Base-by-base conservation (phyloP, 2,113 vertebrate genomes). In the Neodon shergylaensis region DNA sequence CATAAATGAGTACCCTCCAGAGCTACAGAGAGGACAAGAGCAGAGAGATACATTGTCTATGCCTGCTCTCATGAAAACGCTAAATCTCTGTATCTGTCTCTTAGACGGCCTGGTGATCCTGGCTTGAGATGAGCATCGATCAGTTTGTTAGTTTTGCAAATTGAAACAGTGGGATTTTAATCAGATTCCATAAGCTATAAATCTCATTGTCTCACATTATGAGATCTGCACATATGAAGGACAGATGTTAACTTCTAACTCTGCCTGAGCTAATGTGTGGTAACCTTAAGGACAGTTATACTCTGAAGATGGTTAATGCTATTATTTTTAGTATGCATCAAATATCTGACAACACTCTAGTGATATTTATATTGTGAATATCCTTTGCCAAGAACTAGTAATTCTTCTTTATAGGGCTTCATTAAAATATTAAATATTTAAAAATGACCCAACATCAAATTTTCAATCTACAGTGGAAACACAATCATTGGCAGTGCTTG, bases 21-120 rank as follows among this genome's bases (percentile, higher is more conserved):
- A 98, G 98, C 98, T 98, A 98, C 97, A 96, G 98, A 98, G 94
- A 95, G 97, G 98, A 99, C 98, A 97, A 98, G 97, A 98, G 94
- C 98, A 63, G 85, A 58, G 85, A 58, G 87, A 68, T 94, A 92
- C 95, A 31, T 90, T 83, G 31, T 90, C 90, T 47, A 94, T 26
- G 77, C 90, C 66, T 96, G 86, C 79, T 95, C 74, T 70, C 86
- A 83, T 61, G 88, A 58, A 49, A 83, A 52, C 28, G 21, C 84
- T 66, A 74, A 58, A 58, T 65, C 63, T 54, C 79, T 95, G 1
- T 70, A 61, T 58, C 79, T 95, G 1, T 84, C 49, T 86, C 61
- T 92, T 19, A 13, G 4, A 66, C 52, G 42, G 81, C 26, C 28
- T 36, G 78, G 33, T 5, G 11, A 39, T 31, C 22, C 81, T 92